Evolutionary conservation across 2,888 invertebrate genomes (phyloP).

Genomic region (Bugulina stolonifera): DNA sequence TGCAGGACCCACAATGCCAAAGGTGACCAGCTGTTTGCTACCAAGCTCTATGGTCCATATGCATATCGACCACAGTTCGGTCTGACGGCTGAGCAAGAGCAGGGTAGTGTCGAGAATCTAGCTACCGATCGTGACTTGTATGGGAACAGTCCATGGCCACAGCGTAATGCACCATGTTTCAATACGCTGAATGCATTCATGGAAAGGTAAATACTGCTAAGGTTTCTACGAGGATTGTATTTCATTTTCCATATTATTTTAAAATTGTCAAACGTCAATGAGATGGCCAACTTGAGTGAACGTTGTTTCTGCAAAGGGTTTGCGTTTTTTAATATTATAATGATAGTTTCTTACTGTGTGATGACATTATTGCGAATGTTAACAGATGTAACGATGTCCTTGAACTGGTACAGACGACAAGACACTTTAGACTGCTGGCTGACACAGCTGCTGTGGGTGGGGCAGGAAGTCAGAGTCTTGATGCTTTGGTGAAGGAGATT

Average conservation of each 20-base stretch:
- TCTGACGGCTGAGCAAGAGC: slow-evolving; percentile 34
- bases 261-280: too few relatives aligned
- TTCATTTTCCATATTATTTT: not conserved
- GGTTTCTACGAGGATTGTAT: not conserved
- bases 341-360: too few relatives aligned
- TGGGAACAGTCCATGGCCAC: slow-evolving; percentile 51
- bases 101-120: slow-evolving; percentile 35
- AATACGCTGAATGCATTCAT: slow-evolving; percentile 51
- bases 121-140: slow-evolving; percentile 42
- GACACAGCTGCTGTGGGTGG: slow-evolving; percentile 51
- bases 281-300: too few relatives aligned
- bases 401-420: slow-evolving; percentile 51
- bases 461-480: slow-evolving; percentile 49
- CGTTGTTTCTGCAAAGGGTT: too few relatives aligned
- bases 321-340: too few relatives aligned
- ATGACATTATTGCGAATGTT: too few relatives aligned
- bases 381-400: slow-evolving; percentile 52
- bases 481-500: slow-evolving; percentile 51
- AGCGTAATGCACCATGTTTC: slow-evolving; percentile 51
- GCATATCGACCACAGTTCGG: slow-evolving; percentile 47
- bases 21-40: slow-evolving; percentile 40
- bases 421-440: slow-evolving; percentile 50
- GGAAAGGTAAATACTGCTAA: slow-evolving; percentile 45
- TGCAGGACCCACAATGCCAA: slow-evolving; percentile 33
- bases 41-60: slow-evolving; percentile 49